Evolutionary conservation across 2,888 invertebrate genomes (phyloP), one percentile per base, ranked within the genome.

Genomic region (Coelinius sp.): DNA sequence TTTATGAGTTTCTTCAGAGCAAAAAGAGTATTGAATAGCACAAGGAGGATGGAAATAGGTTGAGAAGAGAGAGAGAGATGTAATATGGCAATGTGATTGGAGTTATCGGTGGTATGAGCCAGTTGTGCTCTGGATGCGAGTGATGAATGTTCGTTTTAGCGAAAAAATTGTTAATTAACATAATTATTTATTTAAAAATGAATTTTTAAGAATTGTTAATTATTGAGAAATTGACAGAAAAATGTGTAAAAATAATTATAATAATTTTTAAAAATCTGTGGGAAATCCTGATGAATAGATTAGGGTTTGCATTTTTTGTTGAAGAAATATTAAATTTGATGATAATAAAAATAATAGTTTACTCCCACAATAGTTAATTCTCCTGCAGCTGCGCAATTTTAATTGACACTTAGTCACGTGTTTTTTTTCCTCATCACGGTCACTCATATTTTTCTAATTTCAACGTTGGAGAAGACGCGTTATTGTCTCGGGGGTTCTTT

Each of bases 371-470:
- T 14, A 24, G 7, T 63, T 24, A 41, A 41, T 27, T 56, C 20
- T 49, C 20, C 41, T 63, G 63, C 63, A 63, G 63, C 63, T 63
- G 63, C 63, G 63, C 63, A 63, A 63, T 63, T 63, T 63, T 41
- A 41, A 25, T 63, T 63, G 41, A 27, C 7, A 56, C 14, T 5
- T 3, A 41, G 41, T 41, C 41, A 63, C 41, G 41, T 41, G 41
- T 38, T 24, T 63, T 63, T 24, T 44, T 22, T 2, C n/a, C 20
- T 41, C 24, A 24, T 63, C 41, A 12, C 24, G 14, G 12, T 22
- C 24, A 41, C 24, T 2, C 5, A 20, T 35, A 8, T 44, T 41
- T 63, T 41, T 24, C 7, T 14, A 41, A 24, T 63, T 38, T 24
- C 24, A n/a, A 20, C 41, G 6, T n/a, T 12, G 22, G 24, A 24